phyloP scores from a whole-genome alignment of 1,140 invertebrate species.

The Drosophila jambulina region DNA sequence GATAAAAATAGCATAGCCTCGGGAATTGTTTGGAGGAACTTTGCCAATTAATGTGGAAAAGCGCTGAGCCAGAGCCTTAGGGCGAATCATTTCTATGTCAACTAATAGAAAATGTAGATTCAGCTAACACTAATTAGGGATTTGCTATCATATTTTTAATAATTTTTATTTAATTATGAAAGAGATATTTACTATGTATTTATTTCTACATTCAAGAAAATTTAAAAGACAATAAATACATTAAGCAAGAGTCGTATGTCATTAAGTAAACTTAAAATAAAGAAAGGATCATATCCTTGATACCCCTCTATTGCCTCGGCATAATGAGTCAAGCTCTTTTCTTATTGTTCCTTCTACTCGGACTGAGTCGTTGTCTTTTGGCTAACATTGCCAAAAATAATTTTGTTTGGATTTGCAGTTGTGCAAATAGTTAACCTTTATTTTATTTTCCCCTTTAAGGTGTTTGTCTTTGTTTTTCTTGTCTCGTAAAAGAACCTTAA shows the following conservation, averaged over 20 bases:
- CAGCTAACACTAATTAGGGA: no score
- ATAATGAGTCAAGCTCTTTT: not conserved
- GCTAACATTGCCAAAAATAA: slow-evolving; percentile 33
- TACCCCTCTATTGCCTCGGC: not conserved
- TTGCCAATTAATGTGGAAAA: slow-evolving; percentile 2
- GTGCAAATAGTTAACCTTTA: slow-evolving; percentile 9
- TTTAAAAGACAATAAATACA: not conserved
- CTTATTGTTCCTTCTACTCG: not conserved
- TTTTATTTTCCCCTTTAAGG: not conserved
- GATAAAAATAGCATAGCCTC: not conserved
- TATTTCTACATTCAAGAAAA: not conserved
- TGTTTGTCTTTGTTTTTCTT: slow-evolving; percentile 21
- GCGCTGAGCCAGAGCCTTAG: not conserved
- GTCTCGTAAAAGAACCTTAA: not conserved
- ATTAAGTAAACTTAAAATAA: not conserved
- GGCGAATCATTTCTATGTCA: no score
- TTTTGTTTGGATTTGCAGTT: slow-evolving; percentile 28
- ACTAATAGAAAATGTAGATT: not conserved
- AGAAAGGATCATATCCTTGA: no score
- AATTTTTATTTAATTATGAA: not conserved
- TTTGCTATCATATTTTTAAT: no score
- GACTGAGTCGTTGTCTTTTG: not conserved
- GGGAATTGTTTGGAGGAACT: not conserved
- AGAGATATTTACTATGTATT: not conserved
- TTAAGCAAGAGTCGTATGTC: no score